phyloP scores from a whole-genome alignment of 2,888 invertebrate genomes.

The Scelioninae gen. 1 region DNA sequence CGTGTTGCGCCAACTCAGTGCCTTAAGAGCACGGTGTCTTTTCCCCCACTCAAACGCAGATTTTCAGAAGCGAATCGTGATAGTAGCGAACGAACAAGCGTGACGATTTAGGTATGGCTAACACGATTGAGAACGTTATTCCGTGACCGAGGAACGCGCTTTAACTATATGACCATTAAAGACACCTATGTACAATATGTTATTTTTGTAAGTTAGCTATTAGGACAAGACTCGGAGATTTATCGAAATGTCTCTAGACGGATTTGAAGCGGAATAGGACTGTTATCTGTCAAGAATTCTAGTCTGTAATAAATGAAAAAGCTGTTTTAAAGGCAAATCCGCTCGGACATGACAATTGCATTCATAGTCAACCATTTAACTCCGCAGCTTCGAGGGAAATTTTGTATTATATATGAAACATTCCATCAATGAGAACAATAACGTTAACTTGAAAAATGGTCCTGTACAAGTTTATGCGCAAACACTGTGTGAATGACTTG shows the following conservation, averaged over 20 bases:
- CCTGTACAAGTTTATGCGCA: slow-evolving; percentile 46
- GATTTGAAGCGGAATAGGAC: slow-evolving; percentile 31
- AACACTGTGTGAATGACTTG: slow-evolving; percentile 65
- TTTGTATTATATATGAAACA: slow-evolving; percentile 73
- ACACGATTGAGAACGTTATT: slow-evolving; percentile 53
- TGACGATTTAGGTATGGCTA: slow-evolving; percentile 50
- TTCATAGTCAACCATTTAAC: slow-evolving; percentile 57
- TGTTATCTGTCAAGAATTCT: slow-evolving; percentile 48
- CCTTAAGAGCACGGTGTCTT: slow-evolving; percentile 32
- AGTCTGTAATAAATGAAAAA: slow-evolving; percentile 45
- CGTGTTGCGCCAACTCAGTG: slow-evolving; percentile 48
- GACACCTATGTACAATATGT: slow-evolving; percentile 53
- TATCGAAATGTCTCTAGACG: slow-evolving; percentile 22
- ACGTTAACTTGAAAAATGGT: slow-evolving; percentile 57
- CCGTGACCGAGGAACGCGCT: slow-evolving; percentile 44
- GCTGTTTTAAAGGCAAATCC: slow-evolving; percentile 30
- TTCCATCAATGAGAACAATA: slow-evolving; percentile 72
- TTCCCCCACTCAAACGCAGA: slow-evolving; percentile 8
- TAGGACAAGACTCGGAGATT: slow-evolving; percentile 51
- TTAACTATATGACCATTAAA: slow-evolving; percentile 34
- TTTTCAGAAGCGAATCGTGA: slow-evolving; percentile 20
- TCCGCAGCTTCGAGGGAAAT: slow-evolving; percentile 34
- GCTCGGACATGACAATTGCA: slow-evolving; percentile 39
- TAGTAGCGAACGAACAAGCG: slow-evolving; percentile 5
- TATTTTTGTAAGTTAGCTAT: slow-evolving; percentile 55